Base-by-base conservation (phyloP, 2,888 invertebrate genomes). In the Callosobruchus maculatus region DNA sequence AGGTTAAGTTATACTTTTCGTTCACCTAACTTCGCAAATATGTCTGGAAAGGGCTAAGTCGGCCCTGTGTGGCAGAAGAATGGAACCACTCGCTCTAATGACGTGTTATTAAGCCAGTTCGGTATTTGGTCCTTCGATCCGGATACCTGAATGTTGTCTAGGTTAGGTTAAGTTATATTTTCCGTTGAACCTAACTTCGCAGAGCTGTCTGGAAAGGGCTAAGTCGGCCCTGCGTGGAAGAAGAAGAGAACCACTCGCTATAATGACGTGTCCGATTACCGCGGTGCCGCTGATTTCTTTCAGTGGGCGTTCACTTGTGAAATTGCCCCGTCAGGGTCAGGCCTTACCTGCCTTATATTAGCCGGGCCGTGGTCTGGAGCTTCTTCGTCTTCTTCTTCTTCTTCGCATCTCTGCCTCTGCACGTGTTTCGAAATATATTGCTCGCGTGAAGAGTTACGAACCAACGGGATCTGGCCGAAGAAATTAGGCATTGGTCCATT, bases 271-370 rank as follows among this genome's bases (percentile, higher is more conserved):
- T 84, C 81, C 80, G 80, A 81, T 84, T 84, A 82, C 83, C 68
- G 68, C 68, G 80, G 77, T 77, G 78, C 80, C 82, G 82, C 78
- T 80, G 81, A 82, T 82, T 82, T 79, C 80, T 77, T 80, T 81
- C 81, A 80, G 83, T 83, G 82, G 84, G 84, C 82, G 84, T 82
- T 81, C 82, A 81, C 82, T 81, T 82, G 83, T 84, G 81, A 84
- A 84, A 84, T 84, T 84, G 82, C 82, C 80, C 80, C 81, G 82
- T 83, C 83, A 82, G 83, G 81, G 83, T 83, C 82, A 81, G 82
- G 80, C 76, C 80, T 81, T 82, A 83, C 83, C 83, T 83, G 82
- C 77, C 75, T 79, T 76, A 76, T 78, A 79, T 78, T 78, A 78
- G 74, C 78, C 75, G 74, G 74, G 74, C 75, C 74, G 74, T 73